Conservation (phyloP, 1,140 invertebrate species). For the Papilio polytes region DNA sequence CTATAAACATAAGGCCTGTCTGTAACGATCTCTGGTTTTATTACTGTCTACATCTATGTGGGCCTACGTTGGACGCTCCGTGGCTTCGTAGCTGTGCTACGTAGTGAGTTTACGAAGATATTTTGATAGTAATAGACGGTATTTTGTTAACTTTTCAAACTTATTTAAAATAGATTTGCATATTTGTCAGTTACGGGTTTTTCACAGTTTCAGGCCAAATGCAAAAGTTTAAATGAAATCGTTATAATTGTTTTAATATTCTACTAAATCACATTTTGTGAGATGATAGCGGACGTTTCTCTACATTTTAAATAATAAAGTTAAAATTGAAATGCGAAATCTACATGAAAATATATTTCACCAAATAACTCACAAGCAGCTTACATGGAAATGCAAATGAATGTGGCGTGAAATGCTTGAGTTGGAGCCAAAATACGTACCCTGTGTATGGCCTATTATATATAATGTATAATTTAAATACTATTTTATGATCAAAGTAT, state of each 20-base stretch:
- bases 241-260: no score
- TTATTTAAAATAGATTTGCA: no score
- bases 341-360: background rate
- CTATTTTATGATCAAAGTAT: background rate
- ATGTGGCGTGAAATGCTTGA: conserved; percentile 22
- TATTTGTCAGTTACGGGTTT: no score
- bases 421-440: background rate
- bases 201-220: no score
- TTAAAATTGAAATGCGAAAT: background rate
- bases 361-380: conserved; percentile 17
- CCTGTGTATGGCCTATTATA: background rate
- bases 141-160: no score
- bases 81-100: background rate
- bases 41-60: background rate
- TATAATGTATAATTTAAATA: background rate
- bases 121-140: no score
- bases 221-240: no score
- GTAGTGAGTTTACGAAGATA: background rate
- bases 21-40: background rate
- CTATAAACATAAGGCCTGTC: background rate
- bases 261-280: background rate
- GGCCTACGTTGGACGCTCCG: background rate
- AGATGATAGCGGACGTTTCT: background rate
- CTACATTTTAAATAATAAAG: background rate
- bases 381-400: conserved; percentile 20